These are phyloP conservation scores for Polyploca ridens DNA, from an alignment of 2,888 invertebrate genomes.

Conservation along the genomic window DNA sequence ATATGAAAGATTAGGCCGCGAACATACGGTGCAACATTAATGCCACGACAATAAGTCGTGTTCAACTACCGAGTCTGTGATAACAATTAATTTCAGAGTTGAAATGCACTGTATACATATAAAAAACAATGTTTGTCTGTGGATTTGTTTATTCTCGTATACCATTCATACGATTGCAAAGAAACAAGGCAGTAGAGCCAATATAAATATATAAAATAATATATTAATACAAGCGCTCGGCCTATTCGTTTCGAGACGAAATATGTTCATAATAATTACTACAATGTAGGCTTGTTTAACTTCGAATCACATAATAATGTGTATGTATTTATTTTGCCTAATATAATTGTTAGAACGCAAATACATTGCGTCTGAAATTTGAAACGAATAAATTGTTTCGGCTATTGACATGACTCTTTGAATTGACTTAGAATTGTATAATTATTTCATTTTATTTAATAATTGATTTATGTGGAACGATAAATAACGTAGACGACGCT, in stretches of 20 bases:
- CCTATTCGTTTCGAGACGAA: not conserved
- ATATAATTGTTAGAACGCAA: no score
- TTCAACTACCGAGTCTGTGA: not conserved
- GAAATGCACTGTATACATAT: not conserved
- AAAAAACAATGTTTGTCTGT: no score
- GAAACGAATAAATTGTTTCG: not conserved
- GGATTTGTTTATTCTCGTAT: no score
- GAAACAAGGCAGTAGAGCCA: no score
- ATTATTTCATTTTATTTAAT: not conserved
- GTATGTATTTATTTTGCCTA: no score
- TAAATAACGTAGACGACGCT: not conserved
- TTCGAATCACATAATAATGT: no score
- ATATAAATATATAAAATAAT: no score
- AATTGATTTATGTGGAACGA: not conserved
- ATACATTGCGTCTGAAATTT: not conserved
- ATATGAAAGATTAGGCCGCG: not conserved
- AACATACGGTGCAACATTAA: not conserved
- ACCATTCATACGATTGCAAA: no score
- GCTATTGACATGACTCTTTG: not conserved
- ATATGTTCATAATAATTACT: not conserved
- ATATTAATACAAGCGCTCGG: not conserved
- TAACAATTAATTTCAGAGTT: not conserved
- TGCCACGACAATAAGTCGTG: not conserved
- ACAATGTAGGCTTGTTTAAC: no score
- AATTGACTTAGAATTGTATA: not conserved